Evolutionary conservation across 2,888 invertebrate species (phyloP), one percentile per base, ranked within the genome.

Genomic region (Pandemis cinnamomeana): DNA sequence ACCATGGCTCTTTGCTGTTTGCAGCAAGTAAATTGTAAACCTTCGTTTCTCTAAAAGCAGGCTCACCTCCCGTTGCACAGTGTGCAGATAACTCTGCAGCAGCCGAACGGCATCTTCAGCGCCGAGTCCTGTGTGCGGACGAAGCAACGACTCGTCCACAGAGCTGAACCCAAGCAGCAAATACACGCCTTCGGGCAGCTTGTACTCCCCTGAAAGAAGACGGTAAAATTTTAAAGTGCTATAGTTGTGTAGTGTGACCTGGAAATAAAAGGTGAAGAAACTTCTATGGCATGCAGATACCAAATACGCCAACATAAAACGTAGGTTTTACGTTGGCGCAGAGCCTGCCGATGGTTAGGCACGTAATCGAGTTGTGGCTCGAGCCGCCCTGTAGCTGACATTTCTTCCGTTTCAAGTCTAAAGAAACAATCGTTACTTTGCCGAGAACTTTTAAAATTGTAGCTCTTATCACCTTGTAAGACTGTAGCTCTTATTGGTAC

Each of bases 141-240:
- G 95, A 81, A 98, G 95, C 73, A 98, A 94, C 0, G 96, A 96
- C 89, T 98, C 98, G 88, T 98, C 98, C n/a, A 97, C 96, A 75
- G 97, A 96, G 83, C 98, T 98, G 92, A 98, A 98, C 73, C 98
- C 98, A 74, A 98, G 96, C 88, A 98, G 96, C 78, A 98, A 95
- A 91, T 97, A 98, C 55, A 98, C 96, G 53, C 98, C 98, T 91
- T 97, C 97, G 72, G 97, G 96, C 76, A 97, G 95, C 84, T 95
- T 96, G 91, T 97, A 97, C 84, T 97, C 95, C 79, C 96, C 97
- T 96, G 91, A 41, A 89, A 84, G 20, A 20, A 41, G 36, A 20
- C 7, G 11, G 5, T 10, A 5, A 36, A 6, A 60, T 11, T 46
- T 11, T 5, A 11, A 11, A 11, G 11, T 2, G 3, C 4, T 11